Evolutionary conservation across 2,888 invertebrate genomes (phyloP).

Genomic region (Rhagium mordax): DNA sequence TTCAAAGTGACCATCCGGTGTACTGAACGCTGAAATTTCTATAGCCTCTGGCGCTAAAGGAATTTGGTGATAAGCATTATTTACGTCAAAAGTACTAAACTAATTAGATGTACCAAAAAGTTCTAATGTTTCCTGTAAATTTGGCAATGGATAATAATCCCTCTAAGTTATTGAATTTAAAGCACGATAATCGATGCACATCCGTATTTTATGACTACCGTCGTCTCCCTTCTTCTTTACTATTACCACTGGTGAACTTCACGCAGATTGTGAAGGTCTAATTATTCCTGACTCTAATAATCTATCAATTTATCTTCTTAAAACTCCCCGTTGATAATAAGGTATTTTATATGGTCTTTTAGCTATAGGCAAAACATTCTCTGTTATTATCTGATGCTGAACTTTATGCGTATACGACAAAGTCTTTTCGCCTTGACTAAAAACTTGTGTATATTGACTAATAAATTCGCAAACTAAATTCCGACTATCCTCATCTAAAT

Average conservation of each 20-base stretch:
- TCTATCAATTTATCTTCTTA: not conserved
- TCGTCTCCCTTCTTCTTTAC: not conserved
- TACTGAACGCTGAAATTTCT: constrained; percentile 32
- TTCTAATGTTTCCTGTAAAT: not conserved
- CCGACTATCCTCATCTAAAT: no score
- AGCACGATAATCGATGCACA: not conserved
- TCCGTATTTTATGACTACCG: not conserved
- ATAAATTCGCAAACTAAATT: not conserved
- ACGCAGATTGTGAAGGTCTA: not conserved
- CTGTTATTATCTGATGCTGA: not conserved
- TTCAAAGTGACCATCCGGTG: constrained; percentile 29
- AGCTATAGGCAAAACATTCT: not conserved
- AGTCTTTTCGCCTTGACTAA: not conserved
- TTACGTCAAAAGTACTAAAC: constrained; percentile 16
- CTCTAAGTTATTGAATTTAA: not conserved
- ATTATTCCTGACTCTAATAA: not conserved
- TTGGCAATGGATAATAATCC: not conserved
- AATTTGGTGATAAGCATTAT: constrained; percentile 36
- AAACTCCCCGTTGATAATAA: not conserved
- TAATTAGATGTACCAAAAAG: not conserved
- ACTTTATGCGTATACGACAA: not conserved
- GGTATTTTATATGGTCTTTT: not conserved
- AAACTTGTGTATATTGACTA: not conserved
- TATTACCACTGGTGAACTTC: not conserved
- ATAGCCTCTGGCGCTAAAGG: constrained; percentile 3